Base-by-base conservation (phyloP, 2,113 vertebrate species). In the Donacobius atricapilla region DNA sequence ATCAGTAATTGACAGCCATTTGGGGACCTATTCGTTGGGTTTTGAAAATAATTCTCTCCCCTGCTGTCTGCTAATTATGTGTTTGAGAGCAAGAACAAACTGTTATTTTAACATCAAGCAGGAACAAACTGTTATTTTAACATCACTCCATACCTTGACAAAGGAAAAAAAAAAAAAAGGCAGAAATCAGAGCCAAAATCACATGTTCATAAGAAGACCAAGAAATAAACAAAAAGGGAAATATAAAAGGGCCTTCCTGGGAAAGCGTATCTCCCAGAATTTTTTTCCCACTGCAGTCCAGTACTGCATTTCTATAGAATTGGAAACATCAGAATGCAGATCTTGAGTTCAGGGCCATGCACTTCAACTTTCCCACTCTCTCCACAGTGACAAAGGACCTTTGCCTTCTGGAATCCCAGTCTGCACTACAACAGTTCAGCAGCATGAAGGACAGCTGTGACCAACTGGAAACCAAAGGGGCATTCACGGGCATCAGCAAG, bases 21-120 rank as follows among this genome's bases (percentile, higher is more conserved):
- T 93, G 21, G 54, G 80, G 50, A 8, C 11, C 28, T 81, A 50
- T 21, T 72, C 31, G 75, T 39, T 64, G n/a, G 6, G 33, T 89
- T 97, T 65, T n/a, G 18, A 72, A 96, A 96, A 84, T 30, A 78
- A 71, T 94, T 66, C 35, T 82, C 40, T 89, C 71, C 69, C 25
- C 82, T 90, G 37, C 45, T 93, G 19, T 28, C 66, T 82, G 12
- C 68, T 85, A 93, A 97, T 58, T 90, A 91, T 35, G 40, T 15
- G 4, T 82, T 79, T 94, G 79, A 96, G 61, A 95, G 71, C 16
- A 82, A 93, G 72, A 82, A 51, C 87, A 91, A 94, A 25, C 25
- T 79, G 44, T 79, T 81, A 30, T 27, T 77, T 92, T 79, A 75
- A 77, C 50, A 61, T 33, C 11, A 20, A 95, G 73, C 17, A 83